Percentiles rank a stretch among this genome's conserved stretches.
Conservation (phyloP, 2,888 invertebrate species). For the Epinotia ramella region DNA sequence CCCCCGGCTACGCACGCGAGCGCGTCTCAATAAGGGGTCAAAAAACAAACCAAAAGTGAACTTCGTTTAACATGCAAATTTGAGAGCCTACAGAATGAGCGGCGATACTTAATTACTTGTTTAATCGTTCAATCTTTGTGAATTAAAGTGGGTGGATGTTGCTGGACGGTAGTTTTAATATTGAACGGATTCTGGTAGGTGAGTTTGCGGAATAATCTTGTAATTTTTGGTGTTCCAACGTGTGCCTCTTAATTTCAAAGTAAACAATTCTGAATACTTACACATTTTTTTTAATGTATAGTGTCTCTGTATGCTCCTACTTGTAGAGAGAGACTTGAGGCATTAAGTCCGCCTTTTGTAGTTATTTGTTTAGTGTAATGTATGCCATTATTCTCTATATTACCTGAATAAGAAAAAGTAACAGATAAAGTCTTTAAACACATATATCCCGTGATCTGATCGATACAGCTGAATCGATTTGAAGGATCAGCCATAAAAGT, state of each 20-base stretch:
- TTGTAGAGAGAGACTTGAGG: no score
- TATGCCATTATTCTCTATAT: neutral
- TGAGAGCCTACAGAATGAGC: conserved; percentile 84
- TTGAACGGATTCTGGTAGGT: conserved; percentile 1
- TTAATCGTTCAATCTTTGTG: conserved; percentile 82
- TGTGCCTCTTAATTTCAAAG: neutral
- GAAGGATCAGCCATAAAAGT: neutral
- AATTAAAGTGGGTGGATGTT: conserved; percentile 69
- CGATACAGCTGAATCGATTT: neutral
- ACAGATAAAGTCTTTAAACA: neutral
- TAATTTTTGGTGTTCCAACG: neutral
- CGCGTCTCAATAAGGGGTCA: conserved; percentile 79
- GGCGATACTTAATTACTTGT: conserved; percentile 84
- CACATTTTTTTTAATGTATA: neutral
- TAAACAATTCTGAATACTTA: neutral
- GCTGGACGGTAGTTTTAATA: conserved; percentile 50
- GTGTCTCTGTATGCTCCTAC: no score
- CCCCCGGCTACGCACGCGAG: conserved; percentile 75
- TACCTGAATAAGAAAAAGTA: neutral
- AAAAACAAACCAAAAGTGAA: conserved; percentile 79
- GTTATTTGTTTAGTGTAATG: no score
- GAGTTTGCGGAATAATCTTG: neutral
- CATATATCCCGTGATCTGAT: neutral
- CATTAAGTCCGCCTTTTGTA: no score
- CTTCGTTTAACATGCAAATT: conserved; percentile 86